phyloP scores from a whole-genome alignment of 2,113 vertebrate species.

The Tenrec ecaudatus region DNA sequence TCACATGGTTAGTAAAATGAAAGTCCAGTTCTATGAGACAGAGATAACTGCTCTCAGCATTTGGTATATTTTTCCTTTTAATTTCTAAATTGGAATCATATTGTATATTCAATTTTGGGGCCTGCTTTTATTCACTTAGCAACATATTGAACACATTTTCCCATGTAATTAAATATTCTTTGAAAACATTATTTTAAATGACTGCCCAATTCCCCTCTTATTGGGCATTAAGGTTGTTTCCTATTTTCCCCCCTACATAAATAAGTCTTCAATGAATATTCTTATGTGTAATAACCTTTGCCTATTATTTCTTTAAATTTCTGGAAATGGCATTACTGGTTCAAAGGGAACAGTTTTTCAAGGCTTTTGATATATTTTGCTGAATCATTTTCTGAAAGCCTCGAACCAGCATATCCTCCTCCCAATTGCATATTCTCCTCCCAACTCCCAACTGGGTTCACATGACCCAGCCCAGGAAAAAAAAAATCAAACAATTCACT shows the following conservation, averaged over 20 bases:
- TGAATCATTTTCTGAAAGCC: conserved; percentile 38
- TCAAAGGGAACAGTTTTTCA: conserved; percentile 49
- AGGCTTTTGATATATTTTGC: conserved; percentile 45
- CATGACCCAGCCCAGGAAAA: background rate
- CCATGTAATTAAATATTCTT: conserved; percentile 76
- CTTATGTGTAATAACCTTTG: conserved; percentile 51
- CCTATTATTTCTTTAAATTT: conserved; percentile 66
- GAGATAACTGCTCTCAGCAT: conserved; percentile 58
- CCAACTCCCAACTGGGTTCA: no score
- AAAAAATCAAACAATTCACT: background rate
- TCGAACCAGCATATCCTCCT: background rate
- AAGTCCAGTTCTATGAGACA: background rate
- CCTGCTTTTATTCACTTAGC: conserved; percentile 71
- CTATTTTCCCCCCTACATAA: conserved; percentile 39
- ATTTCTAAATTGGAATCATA: conserved; percentile 75
- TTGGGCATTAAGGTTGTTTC: conserved; percentile 54
- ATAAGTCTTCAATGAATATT: conserved; percentile 49
- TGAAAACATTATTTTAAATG: conserved; percentile 75
- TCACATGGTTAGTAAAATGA: background rate
- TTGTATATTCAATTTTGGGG: conserved; percentile 64
- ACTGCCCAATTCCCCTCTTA: conserved; percentile 60
- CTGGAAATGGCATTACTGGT: conserved; percentile 54
- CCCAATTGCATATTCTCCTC: background rate
- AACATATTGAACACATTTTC: conserved; percentile 76
- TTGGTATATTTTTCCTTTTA: conserved; percentile 61